Percentiles rank a stretch among this genome's conserved stretches.
These are phyloP conservation scores for Hucho hucho DNA, from an alignment of 2,113 vertebrate species.

Conservation along the genomic window DNA sequence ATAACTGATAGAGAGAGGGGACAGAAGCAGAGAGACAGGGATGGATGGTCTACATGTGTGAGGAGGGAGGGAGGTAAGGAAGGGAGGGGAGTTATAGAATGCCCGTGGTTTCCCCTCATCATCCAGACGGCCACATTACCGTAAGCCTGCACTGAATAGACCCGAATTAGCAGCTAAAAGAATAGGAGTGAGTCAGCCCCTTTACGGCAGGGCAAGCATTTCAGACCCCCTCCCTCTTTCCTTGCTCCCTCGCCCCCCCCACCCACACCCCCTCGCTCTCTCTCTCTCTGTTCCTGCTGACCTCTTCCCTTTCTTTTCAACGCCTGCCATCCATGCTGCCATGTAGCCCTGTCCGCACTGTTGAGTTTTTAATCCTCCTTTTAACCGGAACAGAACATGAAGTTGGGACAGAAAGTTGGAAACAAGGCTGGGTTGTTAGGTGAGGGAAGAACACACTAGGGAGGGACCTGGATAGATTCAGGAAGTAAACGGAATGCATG, in stretches of 20 bases:
- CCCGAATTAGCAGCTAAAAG: conserved; percentile 69
- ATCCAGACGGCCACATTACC: conserved; percentile 56
- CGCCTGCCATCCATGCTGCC: background rate
- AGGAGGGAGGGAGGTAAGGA: conserved; percentile 4
- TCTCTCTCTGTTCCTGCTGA: conserved; percentile 4
- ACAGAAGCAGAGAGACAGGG: conserved; percentile 8
- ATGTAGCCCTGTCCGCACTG: background rate
- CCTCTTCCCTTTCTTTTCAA: conserved; percentile 13
- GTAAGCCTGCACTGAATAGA: conserved; percentile 69
- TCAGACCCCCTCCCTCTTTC: conserved; percentile 16
- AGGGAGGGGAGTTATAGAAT: conserved; percentile 29
- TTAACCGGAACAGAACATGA: background rate
- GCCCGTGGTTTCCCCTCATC: conserved; percentile 45
- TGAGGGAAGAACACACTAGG: conserved; percentile 4
- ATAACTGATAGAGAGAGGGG: conserved; percentile 12
- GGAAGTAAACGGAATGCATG: background rate
- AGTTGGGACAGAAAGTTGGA: background rate
- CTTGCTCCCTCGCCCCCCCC: background rate
- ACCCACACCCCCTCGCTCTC: background rate
- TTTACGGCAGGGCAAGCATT: conserved; percentile 66
- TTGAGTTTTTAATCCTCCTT: background rate
- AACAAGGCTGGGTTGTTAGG: conserved; percentile 8
- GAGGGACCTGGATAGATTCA: background rate
- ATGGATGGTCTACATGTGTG: background rate
- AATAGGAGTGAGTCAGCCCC: conserved; percentile 71